Conservation (phyloP, 2,797 vertebrate species). For the Loris lydekkerianus region DNA sequence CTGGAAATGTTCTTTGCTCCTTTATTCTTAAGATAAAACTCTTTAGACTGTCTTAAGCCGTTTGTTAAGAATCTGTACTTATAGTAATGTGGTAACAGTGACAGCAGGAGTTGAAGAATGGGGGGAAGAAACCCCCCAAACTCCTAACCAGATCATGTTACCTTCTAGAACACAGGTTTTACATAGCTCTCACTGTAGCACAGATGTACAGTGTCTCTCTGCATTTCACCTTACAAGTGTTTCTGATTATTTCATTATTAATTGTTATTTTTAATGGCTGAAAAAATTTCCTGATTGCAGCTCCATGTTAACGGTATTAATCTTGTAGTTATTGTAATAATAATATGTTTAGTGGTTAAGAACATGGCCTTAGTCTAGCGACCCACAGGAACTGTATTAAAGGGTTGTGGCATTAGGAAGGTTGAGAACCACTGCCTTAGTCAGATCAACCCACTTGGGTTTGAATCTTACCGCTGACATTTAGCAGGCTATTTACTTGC, state of each 20-base stretch:
- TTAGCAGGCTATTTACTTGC: neutral
- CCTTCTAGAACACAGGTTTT: neutral
- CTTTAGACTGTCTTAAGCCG: neutral
- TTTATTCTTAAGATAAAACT: neutral
- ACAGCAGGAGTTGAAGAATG: constrained; percentile 11
- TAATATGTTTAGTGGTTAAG: neutral
- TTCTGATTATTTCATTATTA: constrained; percentile 5
- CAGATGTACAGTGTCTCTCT: neutral
- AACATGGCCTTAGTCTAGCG: neutral
- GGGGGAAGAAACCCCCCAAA: neutral
- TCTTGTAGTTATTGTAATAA: neutral
- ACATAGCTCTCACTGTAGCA: neutral
- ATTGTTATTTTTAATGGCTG: constrained; percentile 24
- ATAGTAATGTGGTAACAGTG: neutral
- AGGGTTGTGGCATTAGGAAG: too few species aligned
- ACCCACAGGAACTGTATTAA: too few species aligned
- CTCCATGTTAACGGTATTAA: neutral
- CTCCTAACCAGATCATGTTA: neutral
- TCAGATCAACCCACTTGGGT: neutral
- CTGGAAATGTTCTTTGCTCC: neutral
- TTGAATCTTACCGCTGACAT: constrained; percentile 19
- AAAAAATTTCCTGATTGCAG: neutral
- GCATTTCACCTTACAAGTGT: neutral
- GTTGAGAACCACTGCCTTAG: too few species aligned
- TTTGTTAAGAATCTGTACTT: neutral